Evolutionary conservation across 2,888 invertebrate species (phyloP), one percentile per base, ranked within the genome.

Genomic region (Baronia brevicornis): DNA sequence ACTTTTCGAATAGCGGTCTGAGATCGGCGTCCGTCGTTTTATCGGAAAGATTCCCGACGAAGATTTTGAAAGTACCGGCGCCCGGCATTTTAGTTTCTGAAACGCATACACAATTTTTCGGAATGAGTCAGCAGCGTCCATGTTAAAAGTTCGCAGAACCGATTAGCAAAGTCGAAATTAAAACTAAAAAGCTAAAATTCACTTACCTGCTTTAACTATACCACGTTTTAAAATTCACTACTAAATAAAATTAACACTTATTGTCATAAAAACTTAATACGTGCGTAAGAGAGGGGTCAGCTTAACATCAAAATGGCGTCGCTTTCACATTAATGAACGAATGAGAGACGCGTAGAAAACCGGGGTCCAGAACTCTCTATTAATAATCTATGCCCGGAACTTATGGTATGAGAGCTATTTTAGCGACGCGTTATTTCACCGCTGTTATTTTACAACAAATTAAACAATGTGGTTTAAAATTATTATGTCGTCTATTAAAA

Each of bases 1-100:
- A 96, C 72, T 96, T 96, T 85, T 96, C 96, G 87, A 98, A 98
- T 54, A 98, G 87, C 79, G 95, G 91, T 86, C 94, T 91, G 85
- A 98, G 88, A 87, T 93, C 91, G 74, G 90, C 88, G 85, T 92
- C 91, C 60, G 93, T 91, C 43, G 96, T 95, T 82, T 94, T 94
- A 85, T 96, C 96, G 84, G 95, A 92, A 61, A 97, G 89, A 87
- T 97, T 97, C 71, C 98, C 98, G 88, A 98, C 94, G 89, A 98
- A 98, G 75, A 98, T 93, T 88, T 97, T 97, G 89, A 94, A 95
- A 65, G 95, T 95, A 84, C 94, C 94, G 87, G 93, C 92, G 88
- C 92, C 94, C 88, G 94, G 94, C 94, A 94, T 94, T 78, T 72
- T 84, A 77, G 72, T 48, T 77, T 84, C 84, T 84, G 84, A 84